Evolutionary conservation across 30 jellyfish, hydroid and myxozoan species (phyloP).

Genomic region (Hydra vulgaris): DNA sequence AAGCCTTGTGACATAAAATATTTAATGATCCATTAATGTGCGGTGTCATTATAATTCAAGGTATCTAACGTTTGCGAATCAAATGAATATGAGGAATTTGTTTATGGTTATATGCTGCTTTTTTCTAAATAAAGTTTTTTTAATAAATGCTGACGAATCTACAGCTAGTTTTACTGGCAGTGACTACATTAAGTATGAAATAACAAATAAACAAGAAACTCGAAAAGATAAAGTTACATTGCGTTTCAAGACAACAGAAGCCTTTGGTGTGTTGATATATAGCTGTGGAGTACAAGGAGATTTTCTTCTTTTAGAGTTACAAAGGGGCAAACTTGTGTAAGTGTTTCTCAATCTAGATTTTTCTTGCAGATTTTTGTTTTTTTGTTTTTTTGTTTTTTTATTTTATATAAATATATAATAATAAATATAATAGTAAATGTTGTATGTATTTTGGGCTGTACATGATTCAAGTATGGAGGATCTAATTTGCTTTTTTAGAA

Average conservation of each 20-base stretch:
- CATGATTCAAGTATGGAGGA: no score
- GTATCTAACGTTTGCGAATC: not conserved
- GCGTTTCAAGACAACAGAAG: constrained; percentile 66
- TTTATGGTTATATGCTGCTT: not conserved
- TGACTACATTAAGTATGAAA: constrained; percentile 9
- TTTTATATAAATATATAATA: no score
- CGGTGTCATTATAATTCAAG: no score
- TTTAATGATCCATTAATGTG: no score
- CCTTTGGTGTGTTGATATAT: constrained; percentile 78
- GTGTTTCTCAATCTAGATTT: not conserved
- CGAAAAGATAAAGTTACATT: constrained; percentile 55
- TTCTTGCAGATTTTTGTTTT: no score
- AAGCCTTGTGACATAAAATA: no score
- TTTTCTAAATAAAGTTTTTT: not conserved
- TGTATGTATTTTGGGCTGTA: no score
- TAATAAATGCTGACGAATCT: constrained; percentile 6
- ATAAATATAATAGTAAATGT: no score
- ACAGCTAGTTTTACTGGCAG: constrained; percentile 31
- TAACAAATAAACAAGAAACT: constrained; percentile 1
- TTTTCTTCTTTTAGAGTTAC: constrained; percentile 58
- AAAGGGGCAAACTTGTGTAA: constrained; percentile 89
- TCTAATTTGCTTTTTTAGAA: no score
- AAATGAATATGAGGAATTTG: not conserved
- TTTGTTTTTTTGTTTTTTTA: no score
- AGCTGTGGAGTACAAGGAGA: constrained; percentile 95